phyloP scores from a whole-genome alignment of 2,888 invertebrate species.

The Cryptocheilus praepositus region DNA sequence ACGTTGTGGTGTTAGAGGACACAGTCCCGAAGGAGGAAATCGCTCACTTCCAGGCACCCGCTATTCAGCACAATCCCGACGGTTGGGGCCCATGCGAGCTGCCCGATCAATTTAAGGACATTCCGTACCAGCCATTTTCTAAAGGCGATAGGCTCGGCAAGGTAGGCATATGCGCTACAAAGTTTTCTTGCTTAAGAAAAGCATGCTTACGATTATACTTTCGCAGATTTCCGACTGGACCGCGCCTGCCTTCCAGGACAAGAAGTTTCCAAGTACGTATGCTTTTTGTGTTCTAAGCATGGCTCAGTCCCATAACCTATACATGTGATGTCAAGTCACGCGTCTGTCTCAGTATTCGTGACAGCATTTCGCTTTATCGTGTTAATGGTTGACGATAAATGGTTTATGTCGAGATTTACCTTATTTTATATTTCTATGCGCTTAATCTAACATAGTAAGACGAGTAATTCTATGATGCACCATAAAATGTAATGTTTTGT shows the following conservation, averaged over 20 bases:
- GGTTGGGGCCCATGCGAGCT: conserved; percentile 99
- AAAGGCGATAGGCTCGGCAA: conserved; percentile 99
- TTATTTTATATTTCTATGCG: too few relatives aligned
- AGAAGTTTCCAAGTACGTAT: conserved; percentile 91
- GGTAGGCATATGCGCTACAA: conserved; percentile 76
- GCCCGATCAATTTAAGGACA: conserved; percentile 95
- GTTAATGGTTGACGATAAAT: too few relatives aligned
- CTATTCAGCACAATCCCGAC: conserved; percentile 88
- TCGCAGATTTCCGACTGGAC: conserved; percentile 95
- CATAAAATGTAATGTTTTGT: too few relatives aligned
- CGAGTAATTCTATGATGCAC: too few relatives aligned
- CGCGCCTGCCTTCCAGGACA: conserved; percentile 92
- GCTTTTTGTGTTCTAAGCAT: conserved; percentile 4
- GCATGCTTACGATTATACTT: conserved; percentile 10
- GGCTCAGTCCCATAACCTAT: background rate
- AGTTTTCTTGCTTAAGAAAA: background rate
- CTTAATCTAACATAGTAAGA: too few relatives aligned
- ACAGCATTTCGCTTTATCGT: too few relatives aligned
- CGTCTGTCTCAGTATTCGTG: too few relatives aligned
- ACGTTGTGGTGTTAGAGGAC: conserved; percentile 45
- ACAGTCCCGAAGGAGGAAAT: conserved; percentile 74
- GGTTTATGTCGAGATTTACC: too few relatives aligned
- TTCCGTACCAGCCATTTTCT: conserved; percentile 99
- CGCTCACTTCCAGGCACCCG: conserved; percentile 83
- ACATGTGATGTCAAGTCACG: background rate